phyloP scores from a whole-genome alignment of 2,888 invertebrate genomes.

The Aspidapion aeneum region DNA sequence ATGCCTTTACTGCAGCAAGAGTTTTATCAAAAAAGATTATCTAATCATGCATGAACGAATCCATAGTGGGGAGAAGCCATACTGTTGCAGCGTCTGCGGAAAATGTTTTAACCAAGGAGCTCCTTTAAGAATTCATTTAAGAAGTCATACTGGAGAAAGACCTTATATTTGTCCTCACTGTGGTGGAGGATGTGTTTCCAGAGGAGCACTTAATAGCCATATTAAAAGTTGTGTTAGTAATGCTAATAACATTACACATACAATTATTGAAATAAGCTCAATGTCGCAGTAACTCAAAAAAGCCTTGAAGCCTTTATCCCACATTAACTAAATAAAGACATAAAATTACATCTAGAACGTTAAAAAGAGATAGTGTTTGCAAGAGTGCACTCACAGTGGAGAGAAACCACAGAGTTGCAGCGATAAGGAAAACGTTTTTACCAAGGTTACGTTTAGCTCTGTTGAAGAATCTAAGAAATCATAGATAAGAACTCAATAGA shows the following conservation, averaged over 20 bases:
- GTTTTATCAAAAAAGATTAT: slow-evolving; percentile 45
- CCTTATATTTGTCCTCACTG: slow-evolving; percentile 58
- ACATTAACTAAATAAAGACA: no score
- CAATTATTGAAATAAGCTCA: no score
- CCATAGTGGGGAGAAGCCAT: slow-evolving; percentile 61
- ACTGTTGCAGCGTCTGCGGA: slow-evolving; percentile 59
- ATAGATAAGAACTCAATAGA: no score
- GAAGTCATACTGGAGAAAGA: slow-evolving; percentile 59
- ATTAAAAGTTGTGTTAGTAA: slow-evolving; percentile 47
- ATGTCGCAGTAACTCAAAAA: no score
- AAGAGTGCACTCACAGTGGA: no score
- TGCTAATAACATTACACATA: neutral
- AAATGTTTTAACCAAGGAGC: slow-evolving; percentile 60
- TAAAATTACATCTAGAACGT: no score
- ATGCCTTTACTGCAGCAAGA: slow-evolving; percentile 41
- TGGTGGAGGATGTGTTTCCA: slow-evolving; percentile 57
- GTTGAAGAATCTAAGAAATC: no score
- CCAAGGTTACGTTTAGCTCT: no score
- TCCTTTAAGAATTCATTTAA: slow-evolving; percentile 58
- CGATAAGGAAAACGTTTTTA: no score
- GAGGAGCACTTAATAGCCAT: slow-evolving; percentile 57
- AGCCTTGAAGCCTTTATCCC: no score
- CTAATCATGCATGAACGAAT: slow-evolving; percentile 59
- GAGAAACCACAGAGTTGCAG: no score
- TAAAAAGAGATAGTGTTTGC: no score